Conservation (phyloP, 2,888 invertebrate species). For the Lepidochrysops patricia region DNA sequence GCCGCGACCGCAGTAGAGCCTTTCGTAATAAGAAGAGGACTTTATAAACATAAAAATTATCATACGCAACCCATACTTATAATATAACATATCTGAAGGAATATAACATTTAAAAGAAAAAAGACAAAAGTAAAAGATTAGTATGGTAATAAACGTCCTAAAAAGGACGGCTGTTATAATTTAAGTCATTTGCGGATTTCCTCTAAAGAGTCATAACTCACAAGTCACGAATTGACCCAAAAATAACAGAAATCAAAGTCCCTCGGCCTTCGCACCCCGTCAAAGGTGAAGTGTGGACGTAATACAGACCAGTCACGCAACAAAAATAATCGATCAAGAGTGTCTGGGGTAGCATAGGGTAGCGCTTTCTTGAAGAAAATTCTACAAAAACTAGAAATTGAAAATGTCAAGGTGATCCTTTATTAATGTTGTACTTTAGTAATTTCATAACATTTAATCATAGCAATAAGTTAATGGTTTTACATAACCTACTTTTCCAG, state of each 20-base stretch:
- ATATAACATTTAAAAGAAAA: not conserved
- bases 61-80: not conserved
- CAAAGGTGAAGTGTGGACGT: constrained; percentile 3
- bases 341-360: not conserved
- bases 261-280: not conserved
- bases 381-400: not conserved
- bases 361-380: not conserved
- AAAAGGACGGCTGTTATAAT: not conserved
- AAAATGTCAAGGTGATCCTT: not conserved
- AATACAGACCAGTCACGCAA: constrained; percentile 7
- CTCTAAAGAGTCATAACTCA: not conserved
- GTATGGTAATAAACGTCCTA: too few relatives aligned
- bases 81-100: not conserved
- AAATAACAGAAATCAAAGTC: constrained; percentile 7
- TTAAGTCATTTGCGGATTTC: not conserved
- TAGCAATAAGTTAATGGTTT: not conserved
- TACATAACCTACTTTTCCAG: not conserved
- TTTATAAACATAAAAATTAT: not conserved
- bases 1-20: not conserved
- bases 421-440: not conserved
- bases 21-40: not conserved
- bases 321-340: not conserved
- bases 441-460: not conserved
- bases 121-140: too few relatives aligned
- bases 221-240: not conserved